A percentile compares a stretch with the other conserved stretches of the same genome.
Conservation (phyloP, 1,140 invertebrate genomes). For the Euura saliciscinereae region DNA sequence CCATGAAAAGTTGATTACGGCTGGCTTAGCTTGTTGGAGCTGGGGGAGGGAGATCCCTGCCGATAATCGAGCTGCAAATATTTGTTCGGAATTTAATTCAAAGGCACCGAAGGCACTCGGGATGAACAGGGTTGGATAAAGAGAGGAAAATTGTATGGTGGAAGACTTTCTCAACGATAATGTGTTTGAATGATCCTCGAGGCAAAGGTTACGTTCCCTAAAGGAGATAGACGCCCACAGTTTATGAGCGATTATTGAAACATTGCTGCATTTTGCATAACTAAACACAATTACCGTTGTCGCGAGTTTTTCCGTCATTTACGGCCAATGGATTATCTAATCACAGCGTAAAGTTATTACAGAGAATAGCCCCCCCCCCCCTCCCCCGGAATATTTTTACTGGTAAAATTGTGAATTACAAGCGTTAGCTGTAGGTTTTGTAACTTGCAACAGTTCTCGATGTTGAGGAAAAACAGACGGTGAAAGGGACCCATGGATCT, state of each 20-base stretch:
- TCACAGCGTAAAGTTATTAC: not conserved
- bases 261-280: not conserved
- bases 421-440: too few relatives aligned
- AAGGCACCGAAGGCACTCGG: not conserved
- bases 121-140: not conserved
- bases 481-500: too few relatives aligned
- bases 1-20: not conserved
- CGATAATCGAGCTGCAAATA: constrained; percentile 1
- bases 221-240: not conserved
- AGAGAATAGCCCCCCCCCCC: not conserved
- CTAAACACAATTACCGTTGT: not conserved
- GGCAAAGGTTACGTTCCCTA: not conserved
- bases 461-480: too few relatives aligned
- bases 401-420: not conserved
- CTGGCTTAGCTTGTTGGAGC: not conserved
- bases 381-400: not conserved
- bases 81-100: constrained; percentile 3
- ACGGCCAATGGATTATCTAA: not conserved
- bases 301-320: not conserved
- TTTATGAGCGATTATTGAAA: not conserved
- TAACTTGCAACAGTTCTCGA: too few relatives aligned
- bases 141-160: not conserved
- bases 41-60: not conserved
- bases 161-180: not conserved
- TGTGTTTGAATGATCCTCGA: not conserved